Conservation (phyloP, 2,888 invertebrate genomes). For the Stegophylla sp. region DNA sequence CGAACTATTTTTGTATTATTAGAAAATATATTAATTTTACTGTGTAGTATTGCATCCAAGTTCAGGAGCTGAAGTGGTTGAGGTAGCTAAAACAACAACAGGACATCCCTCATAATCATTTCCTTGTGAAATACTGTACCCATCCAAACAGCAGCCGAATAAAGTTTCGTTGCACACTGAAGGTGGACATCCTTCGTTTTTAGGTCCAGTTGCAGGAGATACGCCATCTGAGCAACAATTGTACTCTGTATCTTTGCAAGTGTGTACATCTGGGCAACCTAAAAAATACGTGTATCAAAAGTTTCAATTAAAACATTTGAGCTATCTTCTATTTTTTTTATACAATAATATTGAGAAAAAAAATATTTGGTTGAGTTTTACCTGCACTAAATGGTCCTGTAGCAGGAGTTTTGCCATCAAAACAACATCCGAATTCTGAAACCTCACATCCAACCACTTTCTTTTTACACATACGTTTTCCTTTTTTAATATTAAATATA, state of each 20-base stretch:
- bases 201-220: conserved; percentile 76
- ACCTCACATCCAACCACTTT: conserved; percentile 70
- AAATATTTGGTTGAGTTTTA: conserved; percentile 62
- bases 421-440: conserved; percentile 82
- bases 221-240: conserved; percentile 86
- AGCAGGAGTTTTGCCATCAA: conserved; percentile 78
- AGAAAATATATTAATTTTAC: conserved; percentile 32
- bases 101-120: conserved; percentile 86
- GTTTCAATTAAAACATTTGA: neutral
- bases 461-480: conserved; percentile 68
- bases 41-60: conserved; percentile 22
- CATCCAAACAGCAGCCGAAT: conserved; percentile 87
- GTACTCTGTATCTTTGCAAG: conserved; percentile 77
- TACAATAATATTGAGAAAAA: neutral
- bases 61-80: conserved; percentile 21
- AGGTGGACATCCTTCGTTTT: conserved; percentile 78
- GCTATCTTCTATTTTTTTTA: neutral
- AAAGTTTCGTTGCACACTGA: conserved; percentile 77
- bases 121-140: conserved; percentile 78
- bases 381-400: conserved; percentile 82
- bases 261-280: conserved; percentile 76
- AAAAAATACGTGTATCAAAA: conserved; percentile 43
- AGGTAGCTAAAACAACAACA: conserved; percentile 12
- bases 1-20: conserved; percentile 18
- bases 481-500: conserved; percentile 18